These are phyloP conservation scores for Naja naja DNA, from an alignment of 2,113 vertebrate genomes.

Conservation along the genomic window DNA sequence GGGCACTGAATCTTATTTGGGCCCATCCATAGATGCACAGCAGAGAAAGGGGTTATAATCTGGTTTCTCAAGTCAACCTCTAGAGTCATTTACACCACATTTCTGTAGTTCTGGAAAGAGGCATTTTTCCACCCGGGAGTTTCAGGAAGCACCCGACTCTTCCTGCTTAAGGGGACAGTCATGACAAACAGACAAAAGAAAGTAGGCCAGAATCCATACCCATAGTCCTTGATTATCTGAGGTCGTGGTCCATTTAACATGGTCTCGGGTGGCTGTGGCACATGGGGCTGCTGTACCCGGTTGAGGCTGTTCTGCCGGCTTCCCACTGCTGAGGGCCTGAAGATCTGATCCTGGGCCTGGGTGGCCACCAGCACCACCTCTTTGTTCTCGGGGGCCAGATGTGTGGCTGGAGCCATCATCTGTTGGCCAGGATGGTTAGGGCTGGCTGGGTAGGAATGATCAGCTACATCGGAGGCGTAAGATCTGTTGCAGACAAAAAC, in stretches of 20 bases:
- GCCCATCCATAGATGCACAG: background rate
- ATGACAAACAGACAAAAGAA: background rate
- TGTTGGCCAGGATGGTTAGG: slow-evolving; percentile 82
- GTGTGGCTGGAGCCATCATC: slow-evolving; percentile 67
- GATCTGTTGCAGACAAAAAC: slow-evolving; percentile 68
- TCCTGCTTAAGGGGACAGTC: background rate
- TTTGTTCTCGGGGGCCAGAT: slow-evolving; percentile 72
- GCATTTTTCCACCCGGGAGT: background rate
- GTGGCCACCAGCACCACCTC: slow-evolving; percentile 67
- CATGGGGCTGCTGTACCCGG: slow-evolving; percentile 76
- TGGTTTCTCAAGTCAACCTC: background rate
- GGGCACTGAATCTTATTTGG: background rate
- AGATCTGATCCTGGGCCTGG: slow-evolving; percentile 79
- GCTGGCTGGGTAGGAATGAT: slow-evolving; percentile 83
- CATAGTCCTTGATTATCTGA: slow-evolving; percentile 82
- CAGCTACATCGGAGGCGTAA: slow-evolving; percentile 75
- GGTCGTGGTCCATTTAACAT: slow-evolving; percentile 85
- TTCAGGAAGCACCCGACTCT: background rate
- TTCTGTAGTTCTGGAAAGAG: background rate
- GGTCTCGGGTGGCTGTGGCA: slow-evolving; percentile 67
- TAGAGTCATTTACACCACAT: background rate
- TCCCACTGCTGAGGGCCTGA: slow-evolving; percentile 62
- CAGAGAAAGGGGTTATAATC: background rate
- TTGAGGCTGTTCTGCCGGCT: slow-evolving; percentile 83
- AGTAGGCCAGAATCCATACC: slow-evolving; percentile 60